Percentiles rank a stretch among this genome's conserved stretches.
These are phyloP conservation scores for Nannospalax galili DNA, from an alignment of 2,113 vertebrate species.

Conservation along the genomic window DNA sequence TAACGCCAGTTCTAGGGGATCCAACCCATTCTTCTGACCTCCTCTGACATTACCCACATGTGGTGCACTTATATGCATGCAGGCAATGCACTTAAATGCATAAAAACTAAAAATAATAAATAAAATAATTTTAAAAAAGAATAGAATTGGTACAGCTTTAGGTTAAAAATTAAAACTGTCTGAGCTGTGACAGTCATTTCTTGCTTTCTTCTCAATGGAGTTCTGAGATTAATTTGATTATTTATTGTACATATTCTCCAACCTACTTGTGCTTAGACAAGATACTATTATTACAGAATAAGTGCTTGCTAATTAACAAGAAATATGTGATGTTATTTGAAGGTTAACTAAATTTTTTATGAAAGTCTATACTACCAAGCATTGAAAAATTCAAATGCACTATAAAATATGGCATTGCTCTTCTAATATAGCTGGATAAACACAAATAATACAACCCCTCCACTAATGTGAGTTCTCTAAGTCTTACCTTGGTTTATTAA, in stretches of 20 bases:
- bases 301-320: not conserved
- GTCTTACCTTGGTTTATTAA: not conserved
- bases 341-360: not conserved
- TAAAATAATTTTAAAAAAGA: too few relatives aligned
- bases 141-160: too few relatives aligned
- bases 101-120: not conserved
- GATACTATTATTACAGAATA: not conserved
- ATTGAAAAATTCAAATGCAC: not conserved
- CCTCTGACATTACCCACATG: too few relatives aligned
- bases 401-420: not conserved
- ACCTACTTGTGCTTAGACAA: not conserved
- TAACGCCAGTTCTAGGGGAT: too few relatives aligned
- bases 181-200: not conserved
- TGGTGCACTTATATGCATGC: too few relatives aligned
- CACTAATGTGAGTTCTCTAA: not conserved
- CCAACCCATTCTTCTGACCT: too few relatives aligned
- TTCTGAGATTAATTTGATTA: not conserved
- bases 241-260: not conserved
- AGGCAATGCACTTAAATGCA: too few relatives aligned
- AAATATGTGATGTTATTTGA: not conserved
- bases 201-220: not conserved
- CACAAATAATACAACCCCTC: not conserved
- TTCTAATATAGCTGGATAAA: not conserved
- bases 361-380: not conserved
- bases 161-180: not conserved